Percentiles rank a stretch among this genome's conserved stretches.
Conservation (phyloP, 2,888 invertebrate species). For the Athalia cordata region DNA sequence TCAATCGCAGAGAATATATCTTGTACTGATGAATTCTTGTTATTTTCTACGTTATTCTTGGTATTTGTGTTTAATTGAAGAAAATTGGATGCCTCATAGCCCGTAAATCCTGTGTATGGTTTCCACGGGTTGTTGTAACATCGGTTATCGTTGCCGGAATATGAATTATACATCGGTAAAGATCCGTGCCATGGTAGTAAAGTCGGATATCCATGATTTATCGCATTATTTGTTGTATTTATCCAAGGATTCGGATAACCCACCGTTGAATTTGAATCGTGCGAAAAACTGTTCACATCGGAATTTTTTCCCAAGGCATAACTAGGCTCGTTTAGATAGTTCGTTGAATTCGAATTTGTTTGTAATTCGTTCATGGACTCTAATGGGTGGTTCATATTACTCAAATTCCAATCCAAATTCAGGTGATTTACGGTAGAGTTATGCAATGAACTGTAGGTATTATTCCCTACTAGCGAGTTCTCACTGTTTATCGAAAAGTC, state of each 20-base stretch:
- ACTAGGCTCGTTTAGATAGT: background rate
- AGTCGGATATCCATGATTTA: constrained; percentile 22
- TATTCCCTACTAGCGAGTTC: background rate
- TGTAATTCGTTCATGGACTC: background rate
- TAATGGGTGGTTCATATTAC: background rate
- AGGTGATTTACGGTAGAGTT: constrained; percentile 9
- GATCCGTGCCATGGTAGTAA: constrained; percentile 19
- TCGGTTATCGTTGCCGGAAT: constrained; percentile 1
- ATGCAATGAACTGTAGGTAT: constrained; percentile 8
- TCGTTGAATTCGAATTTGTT: constrained; percentile 7
- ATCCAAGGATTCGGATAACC: constrained; percentile 25
- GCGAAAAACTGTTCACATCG: background rate
- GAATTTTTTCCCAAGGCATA: background rate
- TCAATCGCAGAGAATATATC: background rate
- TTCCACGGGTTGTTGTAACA: constrained; percentile 30
- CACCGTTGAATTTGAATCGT: constrained; percentile 10
- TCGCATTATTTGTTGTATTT: constrained; percentile 16
- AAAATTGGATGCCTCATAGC: constrained; percentile 1
- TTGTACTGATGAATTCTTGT: constrained; percentile 11
- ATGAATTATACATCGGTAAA: constrained; percentile 25
- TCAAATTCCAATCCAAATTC: constrained; percentile 13
- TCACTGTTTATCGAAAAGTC: constrained; percentile 22
- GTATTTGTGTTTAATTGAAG: background rate
- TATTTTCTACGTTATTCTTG: constrained; percentile 23
- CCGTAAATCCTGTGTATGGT: background rate